Percentiles rank a stretch among this genome's conserved stretches.
Conservation (phyloP, 1,140 invertebrate species). For the Drosophila obscura region DNA sequence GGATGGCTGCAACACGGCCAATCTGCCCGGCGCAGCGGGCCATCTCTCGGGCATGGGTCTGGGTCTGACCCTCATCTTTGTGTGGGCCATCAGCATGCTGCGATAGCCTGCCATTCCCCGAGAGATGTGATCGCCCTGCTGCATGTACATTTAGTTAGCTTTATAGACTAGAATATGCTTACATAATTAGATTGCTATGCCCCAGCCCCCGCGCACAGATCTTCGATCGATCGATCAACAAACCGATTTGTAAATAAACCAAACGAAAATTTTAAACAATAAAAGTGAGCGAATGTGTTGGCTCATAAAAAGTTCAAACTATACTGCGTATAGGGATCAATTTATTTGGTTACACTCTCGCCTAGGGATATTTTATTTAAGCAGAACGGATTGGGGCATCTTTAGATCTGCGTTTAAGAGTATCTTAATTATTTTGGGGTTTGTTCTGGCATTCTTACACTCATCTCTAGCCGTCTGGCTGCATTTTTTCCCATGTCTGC, state of each 20-base stretch:
- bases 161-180: conserved; percentile 51
- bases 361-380: too few relatives aligned
- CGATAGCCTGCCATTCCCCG: conserved; percentile 8
- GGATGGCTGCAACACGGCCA: conserved; percentile 68
- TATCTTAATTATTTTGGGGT: background rate
- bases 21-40: conserved; percentile 49
- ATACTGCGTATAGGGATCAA: background rate
- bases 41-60: conserved; percentile 50
- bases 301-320: too few relatives aligned
- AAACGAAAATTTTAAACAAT: conserved; percentile 23
- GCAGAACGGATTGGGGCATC: too few relatives aligned
- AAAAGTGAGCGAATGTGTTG: too few relatives aligned
- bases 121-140: background rate
- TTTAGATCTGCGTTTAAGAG: too few relatives aligned
- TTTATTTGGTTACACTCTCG: too few relatives aligned
- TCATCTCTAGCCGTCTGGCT: background rate
- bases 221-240: conserved; percentile 12
- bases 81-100: conserved; percentile 34
- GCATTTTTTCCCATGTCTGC: conserved; percentile 2
- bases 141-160: conserved; percentile 55
- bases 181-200: conserved; percentile 36
- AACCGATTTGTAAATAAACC: conserved; percentile 55
- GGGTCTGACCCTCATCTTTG: conserved; percentile 52
- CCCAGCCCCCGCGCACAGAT: background rate
- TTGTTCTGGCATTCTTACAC: too few relatives aligned